Percentiles rank a stretch among this genome's conserved stretches.
phyloP scores from a whole-genome alignment of 1,140 invertebrate genomes.

The Temnothorax nylanderi region DNA sequence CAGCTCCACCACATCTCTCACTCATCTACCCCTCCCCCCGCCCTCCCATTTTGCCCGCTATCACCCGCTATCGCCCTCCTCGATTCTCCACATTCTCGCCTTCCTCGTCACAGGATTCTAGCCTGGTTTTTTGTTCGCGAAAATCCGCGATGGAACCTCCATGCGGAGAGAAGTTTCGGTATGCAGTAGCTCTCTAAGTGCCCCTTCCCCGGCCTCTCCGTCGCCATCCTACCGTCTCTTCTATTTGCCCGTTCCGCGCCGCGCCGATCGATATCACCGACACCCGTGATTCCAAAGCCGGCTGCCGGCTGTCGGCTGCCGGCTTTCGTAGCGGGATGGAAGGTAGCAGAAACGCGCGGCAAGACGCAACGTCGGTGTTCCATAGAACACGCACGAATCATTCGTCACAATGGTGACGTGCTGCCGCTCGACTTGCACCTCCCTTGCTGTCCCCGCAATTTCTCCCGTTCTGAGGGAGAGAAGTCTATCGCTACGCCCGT shows the following conservation, averaged over 20 bases:
- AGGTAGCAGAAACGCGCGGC: constrained; percentile 12
- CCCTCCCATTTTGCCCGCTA: background rate
- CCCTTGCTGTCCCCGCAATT: background rate
- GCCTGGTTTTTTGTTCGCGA: constrained; percentile 26
- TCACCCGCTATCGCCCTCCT: background rate
- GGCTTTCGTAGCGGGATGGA: constrained; percentile 16
- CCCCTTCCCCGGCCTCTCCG: background rate
- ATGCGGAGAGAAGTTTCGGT: constrained; percentile 36
- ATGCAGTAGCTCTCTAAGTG: constrained; percentile 53
- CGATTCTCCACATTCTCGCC: constrained; percentile 6
- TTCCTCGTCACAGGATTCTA: constrained; percentile 11
- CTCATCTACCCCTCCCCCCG: background rate
- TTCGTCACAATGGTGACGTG: constrained; percentile 57
- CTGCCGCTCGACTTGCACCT: constrained; percentile 21
- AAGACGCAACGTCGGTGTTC: constrained; percentile 32
- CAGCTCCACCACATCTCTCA: background rate
- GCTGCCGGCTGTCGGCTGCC: constrained; percentile 17
- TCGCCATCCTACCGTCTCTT: constrained; percentile 3
- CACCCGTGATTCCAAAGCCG: constrained; percentile 55
- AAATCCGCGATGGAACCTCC: constrained; percentile 46
- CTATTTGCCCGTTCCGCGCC: constrained; percentile 43
- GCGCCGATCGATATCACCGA: constrained; percentile 48
- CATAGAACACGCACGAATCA: constrained; percentile 52
- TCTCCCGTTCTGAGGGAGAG: constrained; percentile 15
- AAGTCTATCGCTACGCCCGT: constrained; percentile 32